These are phyloP conservation scores for Steinernema hermaphroditum DNA, from an alignment of 2,888 invertebrate genomes.

Conservation along the genomic window DNA sequence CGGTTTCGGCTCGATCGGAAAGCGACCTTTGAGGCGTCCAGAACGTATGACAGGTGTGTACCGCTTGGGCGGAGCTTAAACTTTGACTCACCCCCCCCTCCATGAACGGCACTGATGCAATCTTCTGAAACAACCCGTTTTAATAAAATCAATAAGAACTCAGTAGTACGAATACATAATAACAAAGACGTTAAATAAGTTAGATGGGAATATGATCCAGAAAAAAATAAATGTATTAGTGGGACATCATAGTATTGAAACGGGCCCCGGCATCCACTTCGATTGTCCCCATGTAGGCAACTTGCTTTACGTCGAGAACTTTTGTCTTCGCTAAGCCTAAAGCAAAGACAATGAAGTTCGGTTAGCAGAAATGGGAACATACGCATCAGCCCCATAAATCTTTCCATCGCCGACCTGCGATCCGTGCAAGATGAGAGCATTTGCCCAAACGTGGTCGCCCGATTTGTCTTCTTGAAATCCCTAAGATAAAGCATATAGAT, in stretches of 20 bases:
- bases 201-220: too few relatives aligned
- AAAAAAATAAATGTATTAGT: too few relatives aligned
- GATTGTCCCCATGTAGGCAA: background rate
- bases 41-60: too few relatives aligned
- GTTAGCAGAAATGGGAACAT: background rate
- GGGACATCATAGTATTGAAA: background rate
- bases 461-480: background rate
- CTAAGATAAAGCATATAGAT: background rate
- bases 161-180: too few relatives aligned
- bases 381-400: conserved; percentile 16
- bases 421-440: background rate
- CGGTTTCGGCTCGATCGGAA: too few relatives aligned
- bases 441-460: background rate
- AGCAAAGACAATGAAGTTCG: background rate
- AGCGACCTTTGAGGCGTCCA: too few relatives aligned
- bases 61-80: too few relatives aligned
- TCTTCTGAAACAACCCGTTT: too few relatives aligned
- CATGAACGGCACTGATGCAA: too few relatives aligned
- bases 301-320: background rate
- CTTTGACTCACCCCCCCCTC: too few relatives aligned
- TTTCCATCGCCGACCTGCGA: background rate
- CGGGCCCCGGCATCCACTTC: background rate
- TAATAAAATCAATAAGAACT: too few relatives aligned
- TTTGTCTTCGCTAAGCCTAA: background rate
- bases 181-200: too few relatives aligned